Conservation (phyloP, 2,113 vertebrate species). For the Limanda limanda region DNA sequence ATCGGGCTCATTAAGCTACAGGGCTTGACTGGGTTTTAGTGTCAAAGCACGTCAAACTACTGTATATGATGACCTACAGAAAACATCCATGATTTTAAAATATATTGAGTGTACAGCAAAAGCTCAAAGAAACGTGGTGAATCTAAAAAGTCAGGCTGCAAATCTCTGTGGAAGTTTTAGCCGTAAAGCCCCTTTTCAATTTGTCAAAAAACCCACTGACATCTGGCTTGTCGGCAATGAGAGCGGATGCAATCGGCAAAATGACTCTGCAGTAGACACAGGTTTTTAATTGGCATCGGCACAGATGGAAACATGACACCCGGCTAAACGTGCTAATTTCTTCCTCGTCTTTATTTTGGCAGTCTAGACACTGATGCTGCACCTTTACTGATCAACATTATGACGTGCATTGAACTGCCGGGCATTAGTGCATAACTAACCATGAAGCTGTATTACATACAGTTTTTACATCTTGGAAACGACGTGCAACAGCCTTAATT, state of each 20-base stretch:
- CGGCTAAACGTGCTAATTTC: neutral
- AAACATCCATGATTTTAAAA: neutral
- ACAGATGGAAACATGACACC: neutral
- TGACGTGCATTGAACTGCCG: neutral
- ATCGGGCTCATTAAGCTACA: slow-evolving; percentile 39
- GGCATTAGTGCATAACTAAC: neutral
- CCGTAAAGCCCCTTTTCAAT: neutral
- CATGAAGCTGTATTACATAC: no score
- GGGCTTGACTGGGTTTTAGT: slow-evolving; percentile 16
- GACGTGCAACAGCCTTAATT: no score
- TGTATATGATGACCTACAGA: neutral
- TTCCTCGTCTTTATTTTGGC: no score
- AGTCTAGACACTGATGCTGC: neutral
- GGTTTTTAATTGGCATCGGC: neutral
- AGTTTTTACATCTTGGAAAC: no score
- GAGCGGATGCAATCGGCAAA: neutral
- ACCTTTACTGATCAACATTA: neutral
- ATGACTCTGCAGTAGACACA: neutral
- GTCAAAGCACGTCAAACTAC: slow-evolving; percentile 17
- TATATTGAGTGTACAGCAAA: neutral
- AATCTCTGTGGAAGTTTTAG: slow-evolving; percentile 3
- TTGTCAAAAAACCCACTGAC: neutral
- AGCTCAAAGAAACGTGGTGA: neutral
- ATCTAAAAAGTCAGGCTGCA: neutral
- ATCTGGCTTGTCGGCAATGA: neutral